Base-by-base conservation (phyloP, 2,113 vertebrate genomes). In the Reinhardtius hippoglossoides region DNA sequence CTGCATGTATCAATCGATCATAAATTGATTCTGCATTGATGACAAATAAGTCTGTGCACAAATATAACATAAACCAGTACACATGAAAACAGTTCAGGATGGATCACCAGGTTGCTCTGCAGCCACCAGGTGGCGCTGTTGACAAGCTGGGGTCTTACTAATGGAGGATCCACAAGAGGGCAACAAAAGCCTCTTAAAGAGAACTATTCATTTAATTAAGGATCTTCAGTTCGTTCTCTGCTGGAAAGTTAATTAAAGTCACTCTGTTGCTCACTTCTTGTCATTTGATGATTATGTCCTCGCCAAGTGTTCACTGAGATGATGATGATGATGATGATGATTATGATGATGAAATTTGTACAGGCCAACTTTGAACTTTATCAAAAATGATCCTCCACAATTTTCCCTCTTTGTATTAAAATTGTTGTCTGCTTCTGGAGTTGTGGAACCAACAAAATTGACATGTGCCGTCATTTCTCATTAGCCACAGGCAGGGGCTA, bases 1-100 rank as follows among this genome's bases (percentile, higher is more conserved):
- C 71, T 88, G 87, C 87, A 89, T 90, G 82, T 69, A 62, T 71
- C 71, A 69, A 77, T 86, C 42, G 60, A 10, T 71, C 31, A 75
- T 4, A 56, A n/a, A 57, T 50, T 69, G 44, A 52, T 64, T 86
- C 26, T 54, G 57, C 37, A 8, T 58, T 62, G 8, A 16, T n/a
- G 50, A 54, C 50, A 64, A n/a, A 50, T 21, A 62, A 16, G 26
- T 65, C 27, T 86, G 27, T 56, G 37, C 44, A 26, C 31, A 66
- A 58, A 80, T 40, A 52, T 60, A 16, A 67, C 42, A 52, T 66
- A 56, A 26, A 58, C 21, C 20, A 37, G 14, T 37, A 35, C 48
- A 70, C 7, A 27, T n/a, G 50, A n/a, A 20, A 50, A 20, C 6
- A 50, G 67, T 61, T 64, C 3, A 31, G 48, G 35, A 37, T 37